Evolutionary conservation across 2,888 invertebrate species (phyloP), one percentile per base, ranked within the genome.

Genomic region (Petrolisthes manimaculis): DNA sequence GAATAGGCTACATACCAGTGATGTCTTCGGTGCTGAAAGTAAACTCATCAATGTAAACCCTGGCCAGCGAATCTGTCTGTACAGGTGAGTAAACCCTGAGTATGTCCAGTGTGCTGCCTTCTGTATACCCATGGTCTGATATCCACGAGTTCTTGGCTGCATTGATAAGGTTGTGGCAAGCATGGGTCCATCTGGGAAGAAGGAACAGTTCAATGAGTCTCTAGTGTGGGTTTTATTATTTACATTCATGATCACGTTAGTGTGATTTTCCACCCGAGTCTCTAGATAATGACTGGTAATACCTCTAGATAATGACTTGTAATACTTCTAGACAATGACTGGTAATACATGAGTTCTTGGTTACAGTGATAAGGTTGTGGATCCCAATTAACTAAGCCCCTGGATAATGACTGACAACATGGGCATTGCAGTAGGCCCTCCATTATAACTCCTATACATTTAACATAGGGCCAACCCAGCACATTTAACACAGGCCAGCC

Each of bases 101-200:
- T 8, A 74, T 55, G 21, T 54, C 18, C 55, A 86, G 74, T 5
- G 6, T 80, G 21, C n/a, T 9, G 0, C 86, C 86, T 0, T 0
- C 14, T 6, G 14, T 69, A 54, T 71, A 55, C 69, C 37, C 24
- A 4, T 71, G 53, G n/a, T 24, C 71, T 0, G 24, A 21, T 9
- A 74, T 80, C 86, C 69, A 80, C 18, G 86, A 80, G 18, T 71
- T 37, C 4, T 21, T 0, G 51, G 67, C 71, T 12, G 74, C 74
- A 5, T 69, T 12, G 3, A 8, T 12, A 5, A 86, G 12, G 81
- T 80, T 54, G 9, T 55, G 4, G 21, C 86, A 86, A 2, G 51
- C 8, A n/a, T 86, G 80, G 5, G 69, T 80, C 86, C 86, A 86
- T 67, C 86, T 86, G 55, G 4, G 67, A 18, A 8, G 37, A 37